Percentiles rank a stretch among this genome's conserved stretches.
phyloP scores from a whole-genome alignment of 2,888 invertebrate genomes.

The Parapristionchus giblindavisi region DNA sequence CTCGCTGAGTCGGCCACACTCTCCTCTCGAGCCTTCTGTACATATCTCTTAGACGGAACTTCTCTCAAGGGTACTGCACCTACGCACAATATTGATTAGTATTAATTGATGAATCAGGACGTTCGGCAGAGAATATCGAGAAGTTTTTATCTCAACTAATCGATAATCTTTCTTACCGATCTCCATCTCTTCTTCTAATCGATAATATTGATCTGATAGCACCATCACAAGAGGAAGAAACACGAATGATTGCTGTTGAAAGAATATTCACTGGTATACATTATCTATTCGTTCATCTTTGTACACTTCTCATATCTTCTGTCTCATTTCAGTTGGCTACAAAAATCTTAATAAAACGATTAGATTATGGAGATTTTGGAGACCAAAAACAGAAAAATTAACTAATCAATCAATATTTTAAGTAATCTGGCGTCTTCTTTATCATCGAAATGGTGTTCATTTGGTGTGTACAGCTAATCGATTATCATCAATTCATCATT shows the following conservation, averaged over 20 bases:
- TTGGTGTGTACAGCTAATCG: constrained; percentile 6
- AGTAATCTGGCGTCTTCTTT: constrained; percentile 26
- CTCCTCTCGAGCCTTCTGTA: constrained; percentile 17
- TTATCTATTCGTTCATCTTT: neutral
- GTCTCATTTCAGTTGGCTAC: neutral
- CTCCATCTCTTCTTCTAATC: constrained; percentile 33
- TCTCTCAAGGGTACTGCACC: constrained; percentile 26
- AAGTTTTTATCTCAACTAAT: constrained; percentile 38
- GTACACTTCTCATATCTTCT: neutral
- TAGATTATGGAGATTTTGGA: neutral
- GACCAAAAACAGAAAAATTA: neutral
- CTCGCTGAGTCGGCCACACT: constrained; percentile 18
- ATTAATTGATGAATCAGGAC: constrained; percentile 40
- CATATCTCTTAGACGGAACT: constrained; percentile 25
- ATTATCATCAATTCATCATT: constrained; percentile 25
- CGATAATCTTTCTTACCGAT: neutral
- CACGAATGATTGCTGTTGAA: constrained; percentile 25
- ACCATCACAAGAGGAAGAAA: constrained; percentile 30
- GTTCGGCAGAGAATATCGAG: constrained; percentile 54
- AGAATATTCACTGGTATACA: constrained; percentile 28
- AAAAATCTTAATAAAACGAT: neutral
- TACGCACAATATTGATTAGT: neutral
- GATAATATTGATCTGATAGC: constrained; percentile 34
- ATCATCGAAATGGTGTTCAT: neutral
- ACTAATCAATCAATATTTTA: neutral